A percentile compares a stretch with the other conserved stretches of the same genome.
Evolutionary conservation across 2,888 invertebrate genomes (phyloP).

Genomic region (Hetaerina titia): DNA sequence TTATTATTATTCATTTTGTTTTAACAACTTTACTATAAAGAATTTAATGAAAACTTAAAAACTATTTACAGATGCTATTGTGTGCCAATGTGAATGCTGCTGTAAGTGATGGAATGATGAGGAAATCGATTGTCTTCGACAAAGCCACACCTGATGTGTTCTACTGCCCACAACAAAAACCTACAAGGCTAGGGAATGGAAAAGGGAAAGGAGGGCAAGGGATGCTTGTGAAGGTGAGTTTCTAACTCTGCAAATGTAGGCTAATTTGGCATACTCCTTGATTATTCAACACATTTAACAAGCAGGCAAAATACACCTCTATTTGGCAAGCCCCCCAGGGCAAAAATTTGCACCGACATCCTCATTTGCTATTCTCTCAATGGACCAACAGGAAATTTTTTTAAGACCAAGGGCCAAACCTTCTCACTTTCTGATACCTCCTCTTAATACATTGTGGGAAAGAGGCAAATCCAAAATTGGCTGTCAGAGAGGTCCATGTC

Average conservation of each 20-base stretch:
- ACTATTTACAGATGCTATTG: constrained; percentile 1
- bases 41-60: not conserved
- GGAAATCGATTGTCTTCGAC: constrained; percentile 88
- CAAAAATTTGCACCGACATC: not conserved
- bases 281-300: not conserved
- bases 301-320: not conserved
- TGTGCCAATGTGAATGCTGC: constrained; percentile 23
- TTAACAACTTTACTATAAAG: not conserved
- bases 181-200: constrained; percentile 86
- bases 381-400: too few species aligned
- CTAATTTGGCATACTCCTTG: not conserved
- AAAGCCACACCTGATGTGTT: constrained; percentile 89
- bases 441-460: too few species aligned
- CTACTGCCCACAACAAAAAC: constrained; percentile 88
- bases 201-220: constrained; percentile 79
- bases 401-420: too few species aligned
- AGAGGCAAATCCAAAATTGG: too few species aligned
- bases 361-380: too few species aligned
- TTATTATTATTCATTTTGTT: not conserved
- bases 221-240: constrained; percentile 48
- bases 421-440: too few species aligned
- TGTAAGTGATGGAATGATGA: constrained; percentile 79
- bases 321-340: not conserved
- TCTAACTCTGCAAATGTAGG: not conserved
- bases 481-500: too few species aligned